These are phyloP conservation scores for Dendrocincla tyrannina DNA, from an alignment of 2,797 vertebrate genomes.

Conservation along the genomic window DNA sequence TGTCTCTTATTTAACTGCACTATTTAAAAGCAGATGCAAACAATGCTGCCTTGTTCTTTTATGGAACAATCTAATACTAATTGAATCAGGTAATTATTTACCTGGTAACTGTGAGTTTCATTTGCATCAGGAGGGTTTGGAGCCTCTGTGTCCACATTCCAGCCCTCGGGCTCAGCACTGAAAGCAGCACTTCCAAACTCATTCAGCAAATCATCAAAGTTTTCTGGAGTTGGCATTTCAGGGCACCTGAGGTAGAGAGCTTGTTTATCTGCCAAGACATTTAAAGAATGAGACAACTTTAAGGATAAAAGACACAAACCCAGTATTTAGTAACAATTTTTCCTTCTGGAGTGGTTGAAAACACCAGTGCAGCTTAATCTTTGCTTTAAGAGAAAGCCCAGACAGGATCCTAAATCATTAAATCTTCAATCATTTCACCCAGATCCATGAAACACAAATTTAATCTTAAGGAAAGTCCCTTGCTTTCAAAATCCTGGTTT, in stretches of 20 bases:
- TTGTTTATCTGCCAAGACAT: conserved; percentile 74
- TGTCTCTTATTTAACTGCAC: not conserved
- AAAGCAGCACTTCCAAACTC: conserved; percentile 73
- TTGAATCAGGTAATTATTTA: conserved; percentile 30
- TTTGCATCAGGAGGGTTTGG: not conserved
- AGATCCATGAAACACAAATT: not conserved
- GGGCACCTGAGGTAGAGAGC: conserved; percentile 82
- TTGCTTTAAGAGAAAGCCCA: not conserved
- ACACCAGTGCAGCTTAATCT: not conserved
- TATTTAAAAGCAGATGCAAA: not conserved
- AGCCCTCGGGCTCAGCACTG: conserved; percentile 60
- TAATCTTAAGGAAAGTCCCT: not conserved
- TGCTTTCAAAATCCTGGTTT: not conserved
- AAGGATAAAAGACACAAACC: not conserved
- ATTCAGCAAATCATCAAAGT: conserved; percentile 84
- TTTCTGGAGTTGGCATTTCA: conserved; percentile 81
- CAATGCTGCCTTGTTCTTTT: not conserved
- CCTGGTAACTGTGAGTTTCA: conserved; percentile 80
- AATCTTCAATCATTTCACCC: not conserved
- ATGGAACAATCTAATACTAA: not conserved
- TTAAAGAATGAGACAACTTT: not conserved
- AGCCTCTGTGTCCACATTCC: conserved; percentile 14
- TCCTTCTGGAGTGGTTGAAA: not conserved
- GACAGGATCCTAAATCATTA: not conserved
- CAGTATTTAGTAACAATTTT: not conserved